Conservation (phyloP, 2,888 invertebrate genomes). For the Coenonympha glycerion region DNA sequence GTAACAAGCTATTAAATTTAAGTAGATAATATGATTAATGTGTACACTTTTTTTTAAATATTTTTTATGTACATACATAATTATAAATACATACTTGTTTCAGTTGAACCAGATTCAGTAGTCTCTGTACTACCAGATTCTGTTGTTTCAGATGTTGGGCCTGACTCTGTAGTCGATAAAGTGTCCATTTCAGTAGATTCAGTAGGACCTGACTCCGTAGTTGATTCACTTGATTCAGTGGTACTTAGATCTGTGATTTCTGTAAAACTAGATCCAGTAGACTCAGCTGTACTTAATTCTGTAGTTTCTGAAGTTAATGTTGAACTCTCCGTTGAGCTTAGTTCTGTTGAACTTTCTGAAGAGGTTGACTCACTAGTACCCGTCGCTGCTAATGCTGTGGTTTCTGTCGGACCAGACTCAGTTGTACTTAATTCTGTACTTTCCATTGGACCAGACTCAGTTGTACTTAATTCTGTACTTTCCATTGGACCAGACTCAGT, state of each 20-base stretch:
- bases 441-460: neutral
- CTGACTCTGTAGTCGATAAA: neutral
- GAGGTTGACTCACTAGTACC: neutral
- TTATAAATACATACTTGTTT: conserved; percentile 15
- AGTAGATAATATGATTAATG: too few species aligned
- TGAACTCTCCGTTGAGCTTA: neutral
- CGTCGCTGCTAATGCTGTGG: neutral
- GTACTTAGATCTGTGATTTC: neutral
- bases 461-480: neutral
- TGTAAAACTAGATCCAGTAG: neutral
- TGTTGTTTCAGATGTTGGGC: conserved; percentile 10
- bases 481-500: neutral
- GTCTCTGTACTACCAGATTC: conserved; percentile 12
- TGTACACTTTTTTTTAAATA: too few species aligned
- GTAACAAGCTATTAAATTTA: conserved; percentile 11
- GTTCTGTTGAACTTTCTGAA: neutral
- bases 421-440: too few species aligned
- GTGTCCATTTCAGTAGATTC: conserved; percentile 1
- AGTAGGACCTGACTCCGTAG: neutral
- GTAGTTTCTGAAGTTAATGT: neutral
- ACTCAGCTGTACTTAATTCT: neutral
- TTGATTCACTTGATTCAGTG: neutral
- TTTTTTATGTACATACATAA: neutral
- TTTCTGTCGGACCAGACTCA: neutral
- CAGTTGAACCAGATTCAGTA: conserved; percentile 22